Base-by-base conservation (phyloP, 2,113 vertebrate genomes). In the Opisthocomus hoazin region DNA sequence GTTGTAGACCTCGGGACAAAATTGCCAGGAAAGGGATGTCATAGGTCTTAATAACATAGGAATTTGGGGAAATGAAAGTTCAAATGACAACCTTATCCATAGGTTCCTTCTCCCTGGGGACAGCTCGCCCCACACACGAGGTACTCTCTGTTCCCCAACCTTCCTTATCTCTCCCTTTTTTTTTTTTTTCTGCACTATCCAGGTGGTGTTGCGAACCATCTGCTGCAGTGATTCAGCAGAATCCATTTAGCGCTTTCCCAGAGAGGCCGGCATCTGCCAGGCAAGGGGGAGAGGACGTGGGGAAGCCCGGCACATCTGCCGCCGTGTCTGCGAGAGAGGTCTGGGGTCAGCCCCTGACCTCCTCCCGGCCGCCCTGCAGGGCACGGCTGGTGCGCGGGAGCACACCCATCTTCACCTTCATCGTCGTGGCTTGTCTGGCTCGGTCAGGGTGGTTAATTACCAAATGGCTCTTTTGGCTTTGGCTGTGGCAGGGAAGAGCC, bases 221-320 rank as follows among this genome's bases (percentile, higher is more conserved):
- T 96, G 95, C 93, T 94, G 96, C 95, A 97, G 96, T 96, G 96
- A 97, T 96, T 97, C 95, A 95, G 96, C 93, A 96, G 95, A 97
- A 96, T 96, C 94, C 96, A 95, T 96, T 96, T 96, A 96, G 95
- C 12, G 7, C 89, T 94, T 96, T 96, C 94, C 96, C 92, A 95
- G 94, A 43, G 92, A 94, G 96, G 94, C 94, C 90, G 48, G 96
- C 94, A 96, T 96, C 96, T 96, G 92, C 80, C 95, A 94, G 95
- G 94, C 96, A 89, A 82, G 86, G 92, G 96, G 94, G 90, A 89
- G 96, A 8, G 87, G n/a, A n/a, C 3, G 12, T 93, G 89, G 95
- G 96, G 94, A 96, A 96, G 91, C 95, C 92, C 77, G 2, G 94
- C 86, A 92, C 90, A 94, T 96, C 94, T 96, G 92, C 95, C 11